phyloP scores from a whole-genome alignment of 2,888 invertebrate genomes.

The Nowickia ferox region DNA sequence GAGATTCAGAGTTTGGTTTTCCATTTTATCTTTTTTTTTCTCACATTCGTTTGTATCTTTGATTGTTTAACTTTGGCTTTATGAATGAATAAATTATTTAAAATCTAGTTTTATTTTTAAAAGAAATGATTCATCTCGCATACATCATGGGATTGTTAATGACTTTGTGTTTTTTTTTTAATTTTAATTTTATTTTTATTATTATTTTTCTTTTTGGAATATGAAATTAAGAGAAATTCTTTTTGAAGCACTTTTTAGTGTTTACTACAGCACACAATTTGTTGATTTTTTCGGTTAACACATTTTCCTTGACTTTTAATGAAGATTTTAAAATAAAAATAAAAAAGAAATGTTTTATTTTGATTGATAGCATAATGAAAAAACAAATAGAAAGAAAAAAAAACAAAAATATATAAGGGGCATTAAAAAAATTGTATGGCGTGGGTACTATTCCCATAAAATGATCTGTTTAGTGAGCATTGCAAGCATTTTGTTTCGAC shows the following conservation, averaged over 20 bases:
- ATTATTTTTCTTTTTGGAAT: neutral
- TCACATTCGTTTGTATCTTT: neutral
- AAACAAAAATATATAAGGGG: neutral
- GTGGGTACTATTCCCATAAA: neutral
- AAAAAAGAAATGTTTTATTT: neutral
- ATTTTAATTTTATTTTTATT: no score
- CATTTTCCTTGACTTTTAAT: slow-evolving; percentile 1
- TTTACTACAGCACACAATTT: neutral
- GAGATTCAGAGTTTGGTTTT: slow-evolving; percentile 7
- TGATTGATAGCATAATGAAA: neutral
- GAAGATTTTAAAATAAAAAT: neutral
- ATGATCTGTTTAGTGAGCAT: no score
- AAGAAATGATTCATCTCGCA: neutral
- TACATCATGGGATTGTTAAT: neutral
- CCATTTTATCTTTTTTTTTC: neutral
- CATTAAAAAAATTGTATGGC: neutral
- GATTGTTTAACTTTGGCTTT: neutral
- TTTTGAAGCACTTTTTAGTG: neutral
- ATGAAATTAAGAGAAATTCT: slow-evolving; percentile 1
- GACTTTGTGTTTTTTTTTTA: neutral
- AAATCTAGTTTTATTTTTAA: neutral
- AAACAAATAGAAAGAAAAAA: neutral
- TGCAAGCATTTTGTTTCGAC: no score
- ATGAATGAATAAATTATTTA: slow-evolving; percentile 2
- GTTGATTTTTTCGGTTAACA: slow-evolving; percentile 1